phyloP scores from a whole-genome alignment of 2,797 vertebrate genomes.

The Octomys mimax region DNA sequence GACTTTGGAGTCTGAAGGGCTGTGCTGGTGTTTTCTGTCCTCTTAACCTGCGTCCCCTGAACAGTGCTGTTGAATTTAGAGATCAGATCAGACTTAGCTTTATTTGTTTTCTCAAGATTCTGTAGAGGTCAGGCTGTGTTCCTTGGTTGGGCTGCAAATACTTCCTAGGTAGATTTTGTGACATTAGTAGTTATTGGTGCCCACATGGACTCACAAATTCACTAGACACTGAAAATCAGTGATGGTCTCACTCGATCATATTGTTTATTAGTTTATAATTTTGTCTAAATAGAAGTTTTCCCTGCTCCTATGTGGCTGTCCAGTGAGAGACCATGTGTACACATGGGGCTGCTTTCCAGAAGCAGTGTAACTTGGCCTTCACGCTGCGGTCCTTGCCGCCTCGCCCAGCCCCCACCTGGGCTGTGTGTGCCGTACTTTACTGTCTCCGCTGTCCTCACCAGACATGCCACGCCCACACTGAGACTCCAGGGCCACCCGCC shows the following conservation, averaged over 20 bases:
- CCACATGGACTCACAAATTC: neutral
- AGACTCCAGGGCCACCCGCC: neutral
- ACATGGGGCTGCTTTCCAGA: neutral
- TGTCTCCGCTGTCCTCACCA: neutral
- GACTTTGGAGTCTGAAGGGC: neutral
- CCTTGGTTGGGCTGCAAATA: neutral
- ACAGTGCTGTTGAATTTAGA: neutral
- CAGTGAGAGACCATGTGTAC: neutral
- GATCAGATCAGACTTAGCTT: neutral
- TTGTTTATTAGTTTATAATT: neutral
- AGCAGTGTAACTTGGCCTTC: neutral
- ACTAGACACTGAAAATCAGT: neutral
- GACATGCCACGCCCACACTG: no score
- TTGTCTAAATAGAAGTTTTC: neutral
- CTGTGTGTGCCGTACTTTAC: neutral
- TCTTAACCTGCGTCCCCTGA: neutral
- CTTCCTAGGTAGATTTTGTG: neutral
- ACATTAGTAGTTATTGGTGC: neutral
- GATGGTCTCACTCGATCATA: neutral
- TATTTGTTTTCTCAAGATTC: neutral
- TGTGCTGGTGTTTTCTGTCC: neutral
- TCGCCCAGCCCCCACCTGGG: neutral
- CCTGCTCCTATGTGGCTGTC: neutral
- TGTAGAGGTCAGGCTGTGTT: neutral
- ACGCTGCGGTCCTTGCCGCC: neutral